Evolutionary conservation across 2,888 invertebrate species (phyloP), one percentile per base, ranked within the genome.

Genomic region (Melanostoma mellinum): DNA sequence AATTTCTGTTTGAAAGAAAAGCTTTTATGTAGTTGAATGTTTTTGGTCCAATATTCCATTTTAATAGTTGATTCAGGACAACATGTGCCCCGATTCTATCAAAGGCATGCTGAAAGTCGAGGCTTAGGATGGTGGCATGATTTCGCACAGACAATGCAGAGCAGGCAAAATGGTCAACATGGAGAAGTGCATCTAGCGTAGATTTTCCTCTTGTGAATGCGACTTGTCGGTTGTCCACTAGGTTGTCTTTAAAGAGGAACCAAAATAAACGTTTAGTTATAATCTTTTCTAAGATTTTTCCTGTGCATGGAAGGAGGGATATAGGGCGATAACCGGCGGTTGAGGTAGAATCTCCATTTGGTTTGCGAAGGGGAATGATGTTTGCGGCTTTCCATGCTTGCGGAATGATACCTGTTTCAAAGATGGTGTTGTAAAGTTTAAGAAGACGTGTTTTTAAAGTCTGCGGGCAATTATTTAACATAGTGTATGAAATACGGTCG

Each of bases 1-100:
- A 75, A 38, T 68, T 71, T n/a, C 75, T 67, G 44, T 71, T 68
- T 3, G 36, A 30, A 3, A 84, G 35, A 56, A 72, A 79, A 6
- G 73, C 61, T 44, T 78, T 61, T 2, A 78, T 42, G 35, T 46
- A 77, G 4, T 58, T 40, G 2, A 55, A 60, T 20, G 20, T 20
- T 20, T 20, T 20, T 20, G 20, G 20, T 20, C 20, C 6, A 1
- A 76, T 56, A n/a, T 20, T 46, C 72, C 63, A 61, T 3, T 38
- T n/a, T 3, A 63, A 35, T 1, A 77, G 36, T n/a, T 36, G 9
- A 10, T 73, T 61, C 0, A 68, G 10, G 9, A 63, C 42, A 6
- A 36, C 20, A 20, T n/a, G n/a, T n/a, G n/a, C n/a, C n/a, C n/a
- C n/a, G n/a, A n/a, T 20, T 20, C 20, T 20, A 20, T 20, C 20